Base-by-base conservation (phyloP, 2,888 invertebrate genomes). In the Lamellibrachia satsuma region DNA sequence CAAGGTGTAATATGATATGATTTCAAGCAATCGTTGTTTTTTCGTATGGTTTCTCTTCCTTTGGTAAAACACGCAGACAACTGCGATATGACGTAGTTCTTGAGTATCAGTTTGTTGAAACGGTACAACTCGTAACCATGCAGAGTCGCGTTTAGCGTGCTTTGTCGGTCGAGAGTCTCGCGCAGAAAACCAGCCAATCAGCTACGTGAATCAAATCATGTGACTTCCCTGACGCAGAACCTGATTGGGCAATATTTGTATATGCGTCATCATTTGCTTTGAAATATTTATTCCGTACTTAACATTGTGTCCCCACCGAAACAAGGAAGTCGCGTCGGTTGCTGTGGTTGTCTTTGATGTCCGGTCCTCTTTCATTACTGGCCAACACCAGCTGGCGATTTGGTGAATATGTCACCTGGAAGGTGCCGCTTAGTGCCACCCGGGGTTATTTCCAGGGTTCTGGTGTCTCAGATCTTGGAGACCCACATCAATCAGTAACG, bases 161-260 rank as follows among this genome's bases (percentile, higher is more conserved):
- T 15, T 22, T 75, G 75, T 75, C 15, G 75, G 15, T 15, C 75
- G 75, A 75, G 60, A 60, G 75, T 75, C 75, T 75, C 75, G 75
- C 22, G 11, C 75, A 75, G 75, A 75, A 75, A 75, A 75, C 75
- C 75, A 75, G 75, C 75, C 75, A 75, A 75, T 75, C 75, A 75
- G 15, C 75, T 15, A 15, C 75, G 2, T 15, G 75, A 75, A 75
- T 15, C 6, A 15, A 75, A 75, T 22, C 15, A 75, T 75, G 55
- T 55, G 55, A 55, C 55, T 8, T 55, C 7, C 9, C 55, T 55
- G 55, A 55, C 55, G 55, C 55, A 9, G 55, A 55, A 55, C 7
- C 55, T 8, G 55, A 55, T 8, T 7, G 55, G 55, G 9, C 55
- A 55, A 7, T 55, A 55, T 9, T 55, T 55, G 55, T 8, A 8